Base-by-base conservation (phyloP, 2,797 vertebrate genomes). In the Microctenopoma lineatum region DNA sequence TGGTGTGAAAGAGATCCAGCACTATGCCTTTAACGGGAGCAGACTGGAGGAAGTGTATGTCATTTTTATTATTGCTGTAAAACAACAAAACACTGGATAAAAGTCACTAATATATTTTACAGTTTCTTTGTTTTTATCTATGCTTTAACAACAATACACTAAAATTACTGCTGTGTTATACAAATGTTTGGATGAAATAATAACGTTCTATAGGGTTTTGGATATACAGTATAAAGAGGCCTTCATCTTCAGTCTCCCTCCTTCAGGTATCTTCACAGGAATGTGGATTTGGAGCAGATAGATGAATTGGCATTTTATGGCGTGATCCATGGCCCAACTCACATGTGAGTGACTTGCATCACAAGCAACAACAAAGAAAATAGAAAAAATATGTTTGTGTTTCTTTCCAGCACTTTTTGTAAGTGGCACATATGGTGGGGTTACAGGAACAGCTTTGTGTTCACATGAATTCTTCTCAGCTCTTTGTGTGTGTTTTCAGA, bases 1-100 rank as follows among this genome's bases (percentile, higher is more conserved):
- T 32, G 96, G 95, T 11, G 93, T 97, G 77, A 96, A 89, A 70
- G 92, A 90, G 68, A 77, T 96, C 57, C 91, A 95, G 77, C 83
- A 62, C 44, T 90, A 92, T 56, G 94, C 96, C 64, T 97, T 97
- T 77, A 97, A 97, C 69, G 95, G 95, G 50, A 96, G 94, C 73
- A 93, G 93, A 77, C 85, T 96, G 70, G 94, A 96, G 74, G 93
- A 95, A 81, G 93, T 97, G 96, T 97, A 94, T 85, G 95, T 7
- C 1, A 10, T 26, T 67, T 69, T 26, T 2, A n/a, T 44, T 41
- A 47, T 11, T 50, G 16, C 6, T 41, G 3, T 26, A 7, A 52
- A 60, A 51, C 16, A 51, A 34, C 14, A 32, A 64, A 3, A 61
- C 38, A 63, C 47, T 39, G 10, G 13, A 56, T 38, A 16, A 5